Percentiles rank a stretch among this genome's conserved stretches.
phyloP scores from a whole-genome alignment of 2,888 invertebrate genomes.

The Chromoteleia sp. region DNA sequence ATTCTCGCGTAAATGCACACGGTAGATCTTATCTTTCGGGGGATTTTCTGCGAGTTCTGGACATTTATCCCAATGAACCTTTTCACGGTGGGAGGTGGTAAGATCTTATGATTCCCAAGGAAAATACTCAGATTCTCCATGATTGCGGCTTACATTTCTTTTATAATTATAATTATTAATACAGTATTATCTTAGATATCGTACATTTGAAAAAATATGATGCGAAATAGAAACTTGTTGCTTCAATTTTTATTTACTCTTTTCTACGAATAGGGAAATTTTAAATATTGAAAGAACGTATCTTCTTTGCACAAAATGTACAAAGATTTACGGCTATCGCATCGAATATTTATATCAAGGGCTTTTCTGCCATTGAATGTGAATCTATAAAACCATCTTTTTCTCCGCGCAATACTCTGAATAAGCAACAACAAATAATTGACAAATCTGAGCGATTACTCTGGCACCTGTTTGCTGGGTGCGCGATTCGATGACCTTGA shows the following conservation, averaged over 20 bases:
- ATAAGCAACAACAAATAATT: conserved; percentile 51
- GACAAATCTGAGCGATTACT: conserved; percentile 66
- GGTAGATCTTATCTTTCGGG: conserved; percentile 57
- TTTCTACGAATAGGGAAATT: not conserved
- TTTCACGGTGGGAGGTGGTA: conserved; percentile 66
- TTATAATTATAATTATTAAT: conserved; percentile 15
- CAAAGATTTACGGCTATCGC: not conserved
- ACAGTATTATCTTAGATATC: not conserved
- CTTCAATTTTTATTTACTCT: no score
- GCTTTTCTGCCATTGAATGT: not conserved
- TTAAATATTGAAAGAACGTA: not conserved
- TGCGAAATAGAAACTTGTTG: not conserved
- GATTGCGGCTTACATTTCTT: conserved; percentile 27
- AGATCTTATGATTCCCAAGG: conserved; percentile 54
- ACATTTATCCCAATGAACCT: conserved; percentile 68
- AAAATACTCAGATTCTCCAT: conserved; percentile 38
- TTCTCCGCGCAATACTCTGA: not conserved
- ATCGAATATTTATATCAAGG: not conserved
- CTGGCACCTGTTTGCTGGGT: conserved; percentile 59
- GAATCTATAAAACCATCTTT: conserved; percentile 8
- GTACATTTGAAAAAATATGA: not conserved
- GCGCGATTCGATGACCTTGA: conserved; percentile 66
- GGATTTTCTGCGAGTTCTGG: conserved; percentile 64
- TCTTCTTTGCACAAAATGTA: not conserved
- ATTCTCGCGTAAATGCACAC: conserved; percentile 66